These are phyloP conservation scores for Phoxinus dragarum DNA, from an alignment of 2,797 vertebrate genomes.

Conservation along the genomic window DNA sequence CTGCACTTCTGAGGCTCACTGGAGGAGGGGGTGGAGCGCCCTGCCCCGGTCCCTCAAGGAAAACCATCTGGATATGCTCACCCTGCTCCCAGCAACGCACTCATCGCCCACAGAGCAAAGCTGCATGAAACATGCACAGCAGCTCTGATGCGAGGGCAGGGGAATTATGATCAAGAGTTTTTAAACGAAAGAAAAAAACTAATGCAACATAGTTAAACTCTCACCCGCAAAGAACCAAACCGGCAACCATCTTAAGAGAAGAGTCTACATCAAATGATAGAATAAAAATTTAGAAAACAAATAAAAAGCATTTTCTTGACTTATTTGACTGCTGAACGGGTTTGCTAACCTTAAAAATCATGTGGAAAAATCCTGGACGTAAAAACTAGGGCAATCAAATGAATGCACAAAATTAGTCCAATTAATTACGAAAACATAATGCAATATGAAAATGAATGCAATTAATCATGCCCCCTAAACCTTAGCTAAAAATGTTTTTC, in stretches of 20 bases:
- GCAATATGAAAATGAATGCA: slow-evolving; percentile 3
- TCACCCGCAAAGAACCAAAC: background rate
- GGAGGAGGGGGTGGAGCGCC: slow-evolving; percentile 62
- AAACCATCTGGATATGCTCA: slow-evolving; percentile 72
- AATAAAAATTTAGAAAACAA: background rate
- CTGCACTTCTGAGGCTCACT: slow-evolving; percentile 56
- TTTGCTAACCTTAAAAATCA: background rate
- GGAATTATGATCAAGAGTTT: slow-evolving; percentile 28
- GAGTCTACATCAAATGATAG: background rate
- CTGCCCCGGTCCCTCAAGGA: slow-evolving; percentile 65
- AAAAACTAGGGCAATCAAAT: slow-evolving; percentile 24
- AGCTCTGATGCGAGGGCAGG: slow-evolving; percentile 16
- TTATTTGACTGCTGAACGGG: background rate
- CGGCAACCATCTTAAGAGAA: background rate
- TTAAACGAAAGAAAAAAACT: background rate
- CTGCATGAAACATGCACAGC: slow-evolving; percentile 37
- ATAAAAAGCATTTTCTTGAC: background rate
- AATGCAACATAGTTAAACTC: background rate
- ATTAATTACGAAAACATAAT: slow-evolving; percentile 9
- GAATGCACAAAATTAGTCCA: slow-evolving; percentile 1
- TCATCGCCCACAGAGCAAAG: slow-evolving; percentile 43
- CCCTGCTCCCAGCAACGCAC: slow-evolving; percentile 58
- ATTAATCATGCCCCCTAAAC: slow-evolving; percentile 24
- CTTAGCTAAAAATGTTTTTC: background rate
- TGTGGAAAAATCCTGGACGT: background rate